Evolutionary conservation across 92 coral and sea anemone species (phyloP), one percentile per base, ranked within the genome.

Genomic region (Bergia puertoricense): DNA sequence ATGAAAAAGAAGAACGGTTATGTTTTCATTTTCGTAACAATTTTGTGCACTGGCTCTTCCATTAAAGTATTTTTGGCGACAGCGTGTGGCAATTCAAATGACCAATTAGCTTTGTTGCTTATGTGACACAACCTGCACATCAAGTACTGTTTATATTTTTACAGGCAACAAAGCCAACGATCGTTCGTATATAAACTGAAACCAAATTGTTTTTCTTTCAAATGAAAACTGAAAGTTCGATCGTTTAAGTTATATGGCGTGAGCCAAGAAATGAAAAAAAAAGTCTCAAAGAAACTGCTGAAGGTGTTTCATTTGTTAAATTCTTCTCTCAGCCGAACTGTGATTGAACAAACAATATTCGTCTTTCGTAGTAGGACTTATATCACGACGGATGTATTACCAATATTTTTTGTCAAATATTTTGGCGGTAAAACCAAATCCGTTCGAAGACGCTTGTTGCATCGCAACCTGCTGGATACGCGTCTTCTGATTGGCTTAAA

Each of bases 371-470:
- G 79, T 74, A 6, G 87, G n/a, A 84, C 51, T 81, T 41, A 81
- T 81, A 62, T 66, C 86, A 30, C 5, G n/a, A 50, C 77, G 76
- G 54, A 82, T 68, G 87, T 14, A 13, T 16, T 67, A 69, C 87
- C 87, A 84, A 84, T 84, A 84, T 71, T 46, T 73, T 84, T 44
- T 69, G 77, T 37, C 79, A 23, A 82, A 50, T 48, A 37, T 46
- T 84, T 84, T 83, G 87, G 87, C 87, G 87, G 87, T 84, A 84
- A 84, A 84, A 84, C 74, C 87, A 71, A 84, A 84, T 84, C 77
- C 77, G 78, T 73, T 84, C 78, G 87, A 84, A 84, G 87, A 84
- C 87, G 87, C 87, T 84, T 84, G 87, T 84, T 84, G 87, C 87
- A 46, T 84, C 87, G 87, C 87, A 84, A 84, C 87, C 87, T 84